Base-by-base conservation (phyloP, 2,797 vertebrate genomes). In the Avahi laniger region DNA sequence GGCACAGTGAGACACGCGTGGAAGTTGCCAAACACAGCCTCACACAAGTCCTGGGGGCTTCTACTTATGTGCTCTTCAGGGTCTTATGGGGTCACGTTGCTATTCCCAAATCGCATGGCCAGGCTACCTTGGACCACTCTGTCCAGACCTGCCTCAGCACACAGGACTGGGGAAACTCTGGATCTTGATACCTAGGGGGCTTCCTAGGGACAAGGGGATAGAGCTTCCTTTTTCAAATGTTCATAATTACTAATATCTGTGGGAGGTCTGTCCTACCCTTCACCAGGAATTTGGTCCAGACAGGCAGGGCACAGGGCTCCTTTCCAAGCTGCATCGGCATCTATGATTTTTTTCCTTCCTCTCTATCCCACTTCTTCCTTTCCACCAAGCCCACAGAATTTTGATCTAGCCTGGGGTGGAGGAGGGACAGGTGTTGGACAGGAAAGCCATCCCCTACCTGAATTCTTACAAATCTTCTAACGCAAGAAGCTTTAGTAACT, bases 401-500 rank as follows among this genome's bases (percentile, higher is more conserved):
- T 80, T 93, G 17, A 54, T n/a, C 30, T 12, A 35, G 11, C 18
- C 67, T 72, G 28, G 54, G 46, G 5, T 4, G 2, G 79, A 41
- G 30, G 8, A 89, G 38, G 14, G 35, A 17, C 4, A 50, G 28
- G 4, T 86, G 41, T 52, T 43, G 22, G 43, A 54, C 3, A 38
- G 48, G 20, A 73, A 95, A 92, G 9, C 38, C 70, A 50, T 43
- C 50, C 48, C 24, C 11, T 90, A 35, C 17, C 61, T 48, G 18
- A 4, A 41, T 54, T 59, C 57, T 73, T 46, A 10, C 3, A 76
- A 73, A 65, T 70, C 2, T 72, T 93, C 50, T 69, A 89, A 69
- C 9, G 38, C 46, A 54, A 86, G 46, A 85, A 13, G 8, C 33
- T 90, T 84, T 91, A 80, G 93, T 96, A 96, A 85, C 43, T 52